Percentiles rank a stretch among this genome's conserved stretches.
Conservation (phyloP, 64 coral and sea anemone species). For the Exaiptasia diaphana region DNA sequence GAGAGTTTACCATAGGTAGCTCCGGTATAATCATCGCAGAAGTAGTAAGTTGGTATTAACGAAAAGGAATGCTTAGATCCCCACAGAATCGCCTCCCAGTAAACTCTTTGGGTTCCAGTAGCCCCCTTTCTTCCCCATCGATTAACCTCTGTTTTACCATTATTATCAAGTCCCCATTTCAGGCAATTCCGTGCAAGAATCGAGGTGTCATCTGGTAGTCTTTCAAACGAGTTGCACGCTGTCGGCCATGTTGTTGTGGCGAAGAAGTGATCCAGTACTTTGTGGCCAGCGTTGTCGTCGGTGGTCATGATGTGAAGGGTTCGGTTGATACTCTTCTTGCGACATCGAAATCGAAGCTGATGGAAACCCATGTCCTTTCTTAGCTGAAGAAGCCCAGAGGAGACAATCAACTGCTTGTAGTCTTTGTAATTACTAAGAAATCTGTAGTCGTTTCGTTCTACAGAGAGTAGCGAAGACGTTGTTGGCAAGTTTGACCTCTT, state of each 20-base stretch:
- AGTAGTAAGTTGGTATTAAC: neutral
- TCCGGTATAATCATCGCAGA: constrained; percentile 25
- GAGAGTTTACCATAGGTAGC: neutral
- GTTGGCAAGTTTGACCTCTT: neutral
- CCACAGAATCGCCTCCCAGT: constrained; percentile 41
- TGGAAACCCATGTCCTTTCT: constrained; percentile 46
- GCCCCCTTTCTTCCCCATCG: constrained; percentile 24
- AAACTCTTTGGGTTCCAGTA: neutral
- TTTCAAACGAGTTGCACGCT: constrained; percentile 56
- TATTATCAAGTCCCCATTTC: constrained; percentile 45
- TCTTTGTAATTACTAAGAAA: constrained; percentile 41
- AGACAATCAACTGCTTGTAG: neutral
- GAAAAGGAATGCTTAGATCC: constrained; percentile 11
- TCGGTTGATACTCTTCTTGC: constrained; percentile 42
- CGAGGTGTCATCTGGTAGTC: constrained; percentile 51
- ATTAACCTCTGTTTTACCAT: neutral
- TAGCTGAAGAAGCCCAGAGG: constrained; percentile 5
- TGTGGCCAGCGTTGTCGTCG: constrained; percentile 15
- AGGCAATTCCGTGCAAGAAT: constrained; percentile 34
- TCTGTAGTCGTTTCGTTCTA: constrained; percentile 23
- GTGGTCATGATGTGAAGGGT: constrained; percentile 81
- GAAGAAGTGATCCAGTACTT: constrained; percentile 11
- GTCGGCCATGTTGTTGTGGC: neutral
- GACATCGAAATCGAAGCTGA: constrained; percentile 52
- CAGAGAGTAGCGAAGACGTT: neutral